Evolutionary conservation across 2,113 vertebrate species (phyloP), one percentile per base, ranked within the genome.

Genomic region (Pituophis catenifer): DNA sequence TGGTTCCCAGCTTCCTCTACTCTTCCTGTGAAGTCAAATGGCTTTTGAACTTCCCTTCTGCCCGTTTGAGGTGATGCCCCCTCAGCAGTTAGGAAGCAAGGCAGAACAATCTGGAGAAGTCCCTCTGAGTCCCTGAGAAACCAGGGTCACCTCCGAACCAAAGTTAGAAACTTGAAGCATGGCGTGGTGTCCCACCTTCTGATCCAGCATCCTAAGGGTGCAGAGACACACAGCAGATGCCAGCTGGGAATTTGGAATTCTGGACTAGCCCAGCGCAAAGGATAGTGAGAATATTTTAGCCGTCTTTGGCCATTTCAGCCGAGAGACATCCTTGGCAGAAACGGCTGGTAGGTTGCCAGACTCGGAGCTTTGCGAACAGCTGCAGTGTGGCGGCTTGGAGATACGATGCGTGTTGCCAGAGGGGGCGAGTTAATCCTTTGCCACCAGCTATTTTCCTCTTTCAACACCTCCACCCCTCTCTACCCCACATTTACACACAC

Each of bases 91-190:
- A 26, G 52, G 70, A 44, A 9, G 15, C 13, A 38, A 53, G 11
- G 5, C 38, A 8, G 93, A 0, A 0, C 0, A 92, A 44, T 0
- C 2, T 0, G 0, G 13, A 5, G 15, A 91, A 50, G 5, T 91
- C 24, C 3, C 23, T 91, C 92, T 0, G 0, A 24, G 55, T 53
- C 24, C n/a, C 0, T 0, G 65, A 17, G 88, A 59, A 29, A 29
- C 44, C 44, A 75, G 26, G 91, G 7, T 13, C 9, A 44, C 59
- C 50, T 70, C 89, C 54, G 58, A 90, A 90, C 57, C 57, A 50
- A 62, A 44, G 54, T 12, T 3, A 1, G 54, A n/a, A 10, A 17
- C 52, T 21, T 5, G 86, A 11, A 85, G 9, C 6, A 13, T 57
- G 17, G 24, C 1, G 29, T 53, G 8, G 33, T 6, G 19, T 62